phyloP scores from a whole-genome alignment of 2,113 vertebrate genomes.

The Muscicapa adusta region DNA sequence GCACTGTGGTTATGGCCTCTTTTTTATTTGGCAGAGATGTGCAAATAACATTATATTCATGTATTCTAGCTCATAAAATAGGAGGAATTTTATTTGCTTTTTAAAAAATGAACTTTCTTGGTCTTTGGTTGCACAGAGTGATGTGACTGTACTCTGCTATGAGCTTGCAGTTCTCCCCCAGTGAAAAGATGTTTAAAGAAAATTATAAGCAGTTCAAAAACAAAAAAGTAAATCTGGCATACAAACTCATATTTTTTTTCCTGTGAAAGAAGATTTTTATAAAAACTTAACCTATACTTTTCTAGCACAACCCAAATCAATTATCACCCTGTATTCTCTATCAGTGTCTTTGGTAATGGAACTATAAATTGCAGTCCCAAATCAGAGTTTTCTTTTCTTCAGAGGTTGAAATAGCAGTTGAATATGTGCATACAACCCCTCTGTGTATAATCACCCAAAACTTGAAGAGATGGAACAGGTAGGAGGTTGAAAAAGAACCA shows the following conservation, averaged over 20 bases:
- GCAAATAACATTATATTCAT: not conserved
- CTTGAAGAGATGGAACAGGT: not conserved
- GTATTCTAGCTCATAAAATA: not conserved
- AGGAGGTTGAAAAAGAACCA: not conserved
- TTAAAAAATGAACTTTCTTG: not conserved
- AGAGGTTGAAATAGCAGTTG: not conserved
- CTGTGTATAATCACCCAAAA: not conserved
- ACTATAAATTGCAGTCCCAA: not conserved
- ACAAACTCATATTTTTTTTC: accelerated
- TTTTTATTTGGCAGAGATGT: not conserved
- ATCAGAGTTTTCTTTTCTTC: not conserved
- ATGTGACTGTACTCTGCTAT: not conserved
- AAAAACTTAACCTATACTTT: not conserved
- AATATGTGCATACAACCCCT: not conserved
- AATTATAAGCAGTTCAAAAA: not conserved
- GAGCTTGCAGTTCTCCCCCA: not conserved
- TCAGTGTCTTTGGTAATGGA: not conserved
- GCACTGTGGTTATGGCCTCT: not conserved
- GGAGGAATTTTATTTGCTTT: not conserved
- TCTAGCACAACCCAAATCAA: not conserved
- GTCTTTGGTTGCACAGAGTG: not conserved
- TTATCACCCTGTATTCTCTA: not conserved
- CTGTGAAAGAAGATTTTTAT: not conserved
- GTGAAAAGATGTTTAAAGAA: not conserved
- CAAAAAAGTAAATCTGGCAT: not conserved